Percentiles rank a stretch among this genome's conserved stretches.
Evolutionary conservation across 2,797 vertebrate species (phyloP).

Genomic region (Halcyon chelicuti): DNA sequence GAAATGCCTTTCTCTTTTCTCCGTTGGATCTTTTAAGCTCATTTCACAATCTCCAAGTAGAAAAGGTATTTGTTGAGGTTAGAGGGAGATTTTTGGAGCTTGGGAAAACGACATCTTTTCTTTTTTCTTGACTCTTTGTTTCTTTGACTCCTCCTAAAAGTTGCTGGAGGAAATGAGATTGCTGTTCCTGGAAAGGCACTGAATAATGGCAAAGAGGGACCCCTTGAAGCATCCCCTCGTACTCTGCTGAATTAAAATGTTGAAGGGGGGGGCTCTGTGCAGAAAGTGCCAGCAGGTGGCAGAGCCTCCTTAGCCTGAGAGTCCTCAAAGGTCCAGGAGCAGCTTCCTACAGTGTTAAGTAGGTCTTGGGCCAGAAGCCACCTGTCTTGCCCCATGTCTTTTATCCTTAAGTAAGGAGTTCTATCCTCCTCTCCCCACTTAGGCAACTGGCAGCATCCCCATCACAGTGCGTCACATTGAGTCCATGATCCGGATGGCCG

Average conservation of each 20-base stretch:
- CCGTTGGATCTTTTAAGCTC: accelerated
- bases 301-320: neutral
- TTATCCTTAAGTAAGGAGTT: neutral
- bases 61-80: neutral
- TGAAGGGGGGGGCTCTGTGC: neutral
- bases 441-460: constrained; percentile 98
- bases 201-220: neutral
- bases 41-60: neutral
- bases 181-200: neutral
- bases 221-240: accelerated
- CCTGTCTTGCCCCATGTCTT: neutral
- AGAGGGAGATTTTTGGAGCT: neutral
- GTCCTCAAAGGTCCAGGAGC: neutral
- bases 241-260: neutral
- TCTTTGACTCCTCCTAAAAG: neutral
- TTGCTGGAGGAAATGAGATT: neutral
- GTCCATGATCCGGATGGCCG: constrained; percentile 98
- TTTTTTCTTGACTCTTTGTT: neutral
- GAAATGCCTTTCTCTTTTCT: neutral
- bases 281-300: constrained; percentile 41
- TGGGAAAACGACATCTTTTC: neutral
- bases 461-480: constrained; percentile 98
- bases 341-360: neutral
- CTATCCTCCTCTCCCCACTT: neutral
- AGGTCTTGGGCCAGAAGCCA: neutral